phyloP scores from a whole-genome alignment of 2,113 vertebrate species.

The Periophthalmus modestus region DNA sequence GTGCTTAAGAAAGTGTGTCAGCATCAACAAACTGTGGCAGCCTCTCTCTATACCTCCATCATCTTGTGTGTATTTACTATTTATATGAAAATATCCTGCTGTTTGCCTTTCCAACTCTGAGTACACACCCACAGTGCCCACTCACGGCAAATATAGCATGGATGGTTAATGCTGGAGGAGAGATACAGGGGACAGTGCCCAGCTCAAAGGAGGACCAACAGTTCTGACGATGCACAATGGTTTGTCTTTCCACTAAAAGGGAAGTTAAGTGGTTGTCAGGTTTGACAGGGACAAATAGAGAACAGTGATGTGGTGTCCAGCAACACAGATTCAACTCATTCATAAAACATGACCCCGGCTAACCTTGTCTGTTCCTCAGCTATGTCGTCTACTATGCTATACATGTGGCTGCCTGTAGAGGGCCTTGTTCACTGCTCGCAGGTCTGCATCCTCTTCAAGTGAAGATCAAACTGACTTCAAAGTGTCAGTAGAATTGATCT shows the following conservation, averaged over 20 bases:
- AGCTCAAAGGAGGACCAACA: not conserved
- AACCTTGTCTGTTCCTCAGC: constrained; percentile 26
- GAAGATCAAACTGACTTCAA: no score
- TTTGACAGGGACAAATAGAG: not conserved
- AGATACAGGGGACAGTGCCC: constrained; percentile 20
- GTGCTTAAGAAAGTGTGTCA: not conserved
- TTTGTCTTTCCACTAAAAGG: not conserved
- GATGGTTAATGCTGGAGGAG: constrained; percentile 40
- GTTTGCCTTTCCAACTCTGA: constrained; percentile 69
- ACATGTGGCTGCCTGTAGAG: constrained; percentile 59
- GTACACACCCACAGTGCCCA: constrained; percentile 67
- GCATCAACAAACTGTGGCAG: constrained; percentile 24
- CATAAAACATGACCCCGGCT: constrained; percentile 45
- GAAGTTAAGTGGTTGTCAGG: not conserved
- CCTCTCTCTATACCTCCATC: constrained; percentile 29
- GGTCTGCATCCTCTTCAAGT: not conserved
- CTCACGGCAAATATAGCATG: constrained; percentile 62
- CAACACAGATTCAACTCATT: not conserved
- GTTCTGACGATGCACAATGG: not conserved
- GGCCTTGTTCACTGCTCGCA: constrained; percentile 60
- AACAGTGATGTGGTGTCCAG: constrained; percentile 1
- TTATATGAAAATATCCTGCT: constrained; percentile 63
- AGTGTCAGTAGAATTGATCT: no score
- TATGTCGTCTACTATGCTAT: constrained; percentile 14
- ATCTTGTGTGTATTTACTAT: constrained; percentile 61